phyloP scores from a whole-genome alignment of 2,113 vertebrate species.

The Varanus komodoensis region DNA sequence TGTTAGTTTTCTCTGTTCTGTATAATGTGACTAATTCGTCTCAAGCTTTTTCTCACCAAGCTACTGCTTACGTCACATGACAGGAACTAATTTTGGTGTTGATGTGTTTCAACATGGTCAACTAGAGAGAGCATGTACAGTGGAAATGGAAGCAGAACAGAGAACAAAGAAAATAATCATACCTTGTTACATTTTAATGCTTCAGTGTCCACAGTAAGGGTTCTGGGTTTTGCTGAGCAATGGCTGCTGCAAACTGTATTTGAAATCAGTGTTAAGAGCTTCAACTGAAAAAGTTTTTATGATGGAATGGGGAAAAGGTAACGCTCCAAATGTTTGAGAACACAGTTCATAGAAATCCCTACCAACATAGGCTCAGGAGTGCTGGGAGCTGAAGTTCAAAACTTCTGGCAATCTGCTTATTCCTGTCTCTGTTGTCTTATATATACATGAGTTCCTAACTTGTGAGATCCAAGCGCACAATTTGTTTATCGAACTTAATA shows the following conservation, averaged over 20 bases:
- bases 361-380: too few species aligned
- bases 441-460: rapidly evolving
- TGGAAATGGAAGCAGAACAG: not conserved
- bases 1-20: not conserved
- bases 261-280: not conserved
- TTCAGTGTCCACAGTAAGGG: not conserved
- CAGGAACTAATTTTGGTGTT: not conserved
- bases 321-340: too few species aligned
- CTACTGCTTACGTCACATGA: not conserved
- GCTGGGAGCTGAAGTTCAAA: too few species aligned
- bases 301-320: too few species aligned
- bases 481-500: not conserved
- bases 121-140: not conserved
- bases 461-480: not conserved
- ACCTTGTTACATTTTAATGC: not conserved
- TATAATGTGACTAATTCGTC: constrained; percentile 8
- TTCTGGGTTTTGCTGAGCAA: not conserved
- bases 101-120: not conserved
- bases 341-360: too few species aligned
- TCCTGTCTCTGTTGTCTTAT: not conserved
- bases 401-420: too few species aligned
- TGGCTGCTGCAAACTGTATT: not conserved
- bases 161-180: not conserved
- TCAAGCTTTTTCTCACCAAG: not conserved
- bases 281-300: not conserved